phyloP scores from a whole-genome alignment of 2,113 vertebrate species.

The Bos taurus region ARS-UCD2.0 NC_037342.1:24138501-24139000 shows the following conservation, averaged over 20 bases:
- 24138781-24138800: neutral
- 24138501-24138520: neutral
- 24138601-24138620: fast-evolving
- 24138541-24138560: neutral
- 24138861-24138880: neutral
- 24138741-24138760: neutral
- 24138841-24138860: neutral
- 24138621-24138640: neutral
- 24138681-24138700: neutral
- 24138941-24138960: neutral
- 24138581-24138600: neutral
- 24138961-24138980: neutral
- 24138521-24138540: neutral
- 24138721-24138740: neutral
- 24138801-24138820: neutral
- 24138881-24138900: neutral
- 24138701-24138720: neutral
- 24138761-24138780: neutral
- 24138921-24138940: neutral
- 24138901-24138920: neutral
- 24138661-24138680: neutral
- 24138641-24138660: neutral
- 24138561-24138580: too few species aligned
- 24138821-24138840: neutral
- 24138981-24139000: neutral